Conservation (phyloP, 1,140 invertebrate species). For the Orussus abietinus region DNA sequence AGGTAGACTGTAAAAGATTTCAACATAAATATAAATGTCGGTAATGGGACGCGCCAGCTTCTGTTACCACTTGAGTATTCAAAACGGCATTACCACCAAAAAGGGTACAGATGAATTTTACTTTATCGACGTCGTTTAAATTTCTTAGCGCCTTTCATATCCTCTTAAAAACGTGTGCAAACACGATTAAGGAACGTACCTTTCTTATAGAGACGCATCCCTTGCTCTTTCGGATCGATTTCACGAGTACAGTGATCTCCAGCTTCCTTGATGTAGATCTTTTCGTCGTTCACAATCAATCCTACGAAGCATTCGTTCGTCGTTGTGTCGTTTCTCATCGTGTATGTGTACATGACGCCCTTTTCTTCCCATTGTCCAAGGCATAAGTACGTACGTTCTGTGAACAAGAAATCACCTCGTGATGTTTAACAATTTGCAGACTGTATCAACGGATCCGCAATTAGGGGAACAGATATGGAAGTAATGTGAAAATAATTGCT, state of each 20-base stretch:
- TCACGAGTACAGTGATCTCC: conserved; percentile 66
- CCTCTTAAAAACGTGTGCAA: not conserved
- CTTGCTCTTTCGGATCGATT: conserved; percentile 59
- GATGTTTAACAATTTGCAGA: not conserved
- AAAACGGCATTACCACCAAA: conserved; percentile 11
- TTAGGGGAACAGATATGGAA: too few relatives aligned
- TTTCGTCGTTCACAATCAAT: conserved; percentile 60
- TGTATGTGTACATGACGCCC: conserved; percentile 66
- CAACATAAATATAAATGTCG: too few relatives aligned
- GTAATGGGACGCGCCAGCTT: too few relatives aligned
- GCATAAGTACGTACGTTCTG: conserved; percentile 68
- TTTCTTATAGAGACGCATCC: conserved; percentile 64
- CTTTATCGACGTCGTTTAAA: conserved; percentile 5
- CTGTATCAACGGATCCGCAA: too few relatives aligned
- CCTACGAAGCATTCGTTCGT: conserved; percentile 71
- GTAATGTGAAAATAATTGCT: conserved; percentile 17
- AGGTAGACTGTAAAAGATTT: too few relatives aligned
- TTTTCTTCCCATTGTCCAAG: conserved; percentile 69
- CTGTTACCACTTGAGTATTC: too few relatives aligned
- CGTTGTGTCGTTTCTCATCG: conserved; percentile 62
- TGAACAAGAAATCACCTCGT: conserved; percentile 23
- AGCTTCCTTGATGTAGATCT: conserved; percentile 68
- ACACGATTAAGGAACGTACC: conserved; percentile 33
- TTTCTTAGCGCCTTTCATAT: too few relatives aligned
- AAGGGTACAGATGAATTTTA: conserved; percentile 1